Base-by-base conservation (phyloP, 2,888 invertebrate genomes). In the Malthinus flaveolus region DNA sequence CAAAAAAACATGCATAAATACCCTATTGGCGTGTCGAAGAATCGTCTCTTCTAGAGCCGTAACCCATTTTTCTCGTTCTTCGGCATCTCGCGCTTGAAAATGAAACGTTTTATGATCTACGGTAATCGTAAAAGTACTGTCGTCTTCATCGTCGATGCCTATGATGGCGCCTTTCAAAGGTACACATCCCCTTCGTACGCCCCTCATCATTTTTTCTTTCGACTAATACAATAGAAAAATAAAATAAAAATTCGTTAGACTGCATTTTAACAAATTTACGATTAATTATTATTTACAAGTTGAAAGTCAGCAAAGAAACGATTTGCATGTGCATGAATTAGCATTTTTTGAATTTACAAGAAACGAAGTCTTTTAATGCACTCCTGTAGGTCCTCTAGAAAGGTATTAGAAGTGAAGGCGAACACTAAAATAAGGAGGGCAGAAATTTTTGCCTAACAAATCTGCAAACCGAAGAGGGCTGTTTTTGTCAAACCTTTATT, bases 41-140 rank as follows among this genome's bases (percentile, higher is more conserved):
- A 98, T 97, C 34, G 96, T 95, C 76, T 95, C 95, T 79, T 99
- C 97, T 61, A 99, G 81, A 37, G 94, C 93, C 36, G 93, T 87
- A 56, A 99, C 93, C 99, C 99, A 99, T 67, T 90, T 88, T 77
- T 98, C 97, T 49, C 98, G 84, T 77, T 99, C 98, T 52, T 93
- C 91, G 9, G 91, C 90, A 79, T 97, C 95, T 68, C 95, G 85
- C 12, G 98, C 97, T 86, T 99, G 98, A 79, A 99, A 97, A 80
- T 99, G 99, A 81, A 99, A 99, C 9, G 97, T 97, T 81, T 99
- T 99, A 71, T 97, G 95, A 80, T 99, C 99, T 48, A 97, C 97
- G 4, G 97, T 97, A 73, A 99, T 95, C 47, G 98, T 99, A 81
- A 99, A 99, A 4, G 97, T 97, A 74, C 97, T 95, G 79, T 99